Evolutionary conservation across 2,888 invertebrate species (phyloP).

Genomic region (Drosophila recens): DNA sequence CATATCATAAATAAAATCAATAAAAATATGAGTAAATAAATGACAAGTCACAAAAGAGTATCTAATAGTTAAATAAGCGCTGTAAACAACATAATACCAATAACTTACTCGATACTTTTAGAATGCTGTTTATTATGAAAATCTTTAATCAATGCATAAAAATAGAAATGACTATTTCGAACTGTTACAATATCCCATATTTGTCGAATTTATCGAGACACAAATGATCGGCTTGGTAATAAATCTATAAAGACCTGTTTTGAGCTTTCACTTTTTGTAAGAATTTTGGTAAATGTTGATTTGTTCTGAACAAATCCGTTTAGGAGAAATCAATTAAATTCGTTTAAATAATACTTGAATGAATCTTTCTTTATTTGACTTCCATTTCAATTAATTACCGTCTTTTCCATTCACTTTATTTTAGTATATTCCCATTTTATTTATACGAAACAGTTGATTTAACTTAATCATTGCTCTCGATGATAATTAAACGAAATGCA

Average conservation of each 20-base stretch:
- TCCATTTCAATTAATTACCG: not conserved
- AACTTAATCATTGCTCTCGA: slow-evolving; percentile 7
- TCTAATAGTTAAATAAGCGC: no score
- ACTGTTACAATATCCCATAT: no score
- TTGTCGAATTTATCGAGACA: not conserved
- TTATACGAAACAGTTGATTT: slow-evolving; percentile 28
- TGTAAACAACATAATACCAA: not conserved
- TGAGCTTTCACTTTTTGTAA: slow-evolving; percentile 15
- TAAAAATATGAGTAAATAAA: not conserved
- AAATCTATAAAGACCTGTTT: slow-evolving; percentile 10
- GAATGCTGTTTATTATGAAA: not conserved
- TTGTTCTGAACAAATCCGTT: slow-evolving; percentile 10
- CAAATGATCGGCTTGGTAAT: not conserved
- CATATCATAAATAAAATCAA: not conserved
- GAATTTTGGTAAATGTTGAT: slow-evolving; percentile 6
- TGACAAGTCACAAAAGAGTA: slow-evolving; percentile 1
- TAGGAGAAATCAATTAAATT: not conserved
- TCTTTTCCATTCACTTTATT: slow-evolving; percentile 3
- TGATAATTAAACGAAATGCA: slow-evolving; percentile 21
- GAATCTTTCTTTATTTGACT: not conserved
- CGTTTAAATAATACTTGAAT: not conserved
- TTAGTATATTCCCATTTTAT: not conserved
- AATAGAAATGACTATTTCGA: not conserved
- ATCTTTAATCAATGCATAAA: not conserved
- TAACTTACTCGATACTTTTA: not conserved